phyloP scores from a whole-genome alignment of 2,797 vertebrate genomes.

The Pseudopleuronectes americanus region DNA sequence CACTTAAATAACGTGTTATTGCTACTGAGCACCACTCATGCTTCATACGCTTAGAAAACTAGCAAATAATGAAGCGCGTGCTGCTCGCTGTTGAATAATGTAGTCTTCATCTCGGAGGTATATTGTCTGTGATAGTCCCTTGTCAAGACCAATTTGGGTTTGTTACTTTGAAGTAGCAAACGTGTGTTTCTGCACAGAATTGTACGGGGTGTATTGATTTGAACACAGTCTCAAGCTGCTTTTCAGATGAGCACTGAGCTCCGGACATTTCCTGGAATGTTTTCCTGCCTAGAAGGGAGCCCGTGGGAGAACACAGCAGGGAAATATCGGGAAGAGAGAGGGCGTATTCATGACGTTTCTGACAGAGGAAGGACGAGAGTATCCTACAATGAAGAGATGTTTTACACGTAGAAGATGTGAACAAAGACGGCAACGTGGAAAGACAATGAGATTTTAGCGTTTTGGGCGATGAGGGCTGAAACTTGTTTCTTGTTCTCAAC shows the following conservation, averaged over 20 bases:
- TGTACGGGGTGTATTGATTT: constrained; percentile 14
- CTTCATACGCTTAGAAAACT: constrained; percentile 18
- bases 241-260: no score
- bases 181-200: constrained; percentile 27
- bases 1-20: constrained; percentile 30
- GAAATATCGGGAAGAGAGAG: no score
- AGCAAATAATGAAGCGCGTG: constrained; percentile 26
- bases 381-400: no score
- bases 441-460: no score
- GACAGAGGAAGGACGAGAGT: no score
- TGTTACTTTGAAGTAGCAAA: constrained; percentile 54
- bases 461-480: no score
- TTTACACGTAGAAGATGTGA: no score
- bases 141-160: constrained; percentile 61
- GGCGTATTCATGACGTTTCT: no score
- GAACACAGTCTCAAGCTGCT: constrained; percentile 11
- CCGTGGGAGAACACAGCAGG: no score
- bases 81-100: constrained; percentile 35
- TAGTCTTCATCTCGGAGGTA: constrained; percentile 26
- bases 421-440: no score
- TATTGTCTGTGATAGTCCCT: constrained; percentile 75
- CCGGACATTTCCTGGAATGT: no score
- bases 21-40: constrained; percentile 24
- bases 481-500: no score
- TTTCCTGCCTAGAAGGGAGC: background rate